Evolutionary conservation across 2,797 vertebrate genomes (phyloP), one percentile per base, ranked within the genome.

Genomic region (Cygnus olor): DNA sequence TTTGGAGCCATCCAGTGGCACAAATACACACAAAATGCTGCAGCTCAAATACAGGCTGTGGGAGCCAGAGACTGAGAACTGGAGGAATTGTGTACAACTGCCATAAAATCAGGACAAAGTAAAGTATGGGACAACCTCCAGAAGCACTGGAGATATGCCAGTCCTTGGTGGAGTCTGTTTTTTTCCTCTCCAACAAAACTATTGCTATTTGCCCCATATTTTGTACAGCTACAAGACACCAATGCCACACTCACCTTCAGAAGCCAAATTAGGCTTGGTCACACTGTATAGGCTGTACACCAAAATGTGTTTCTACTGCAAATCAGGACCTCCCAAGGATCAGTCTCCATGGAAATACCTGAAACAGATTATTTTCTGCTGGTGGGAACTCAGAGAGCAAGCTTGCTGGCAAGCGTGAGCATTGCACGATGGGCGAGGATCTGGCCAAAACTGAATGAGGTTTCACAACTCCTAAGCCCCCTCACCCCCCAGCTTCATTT

Each of bases 221-320:
- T 65, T 28, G 6, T 13, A 16, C 17, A 49, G 45, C 38, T 53
- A 6, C 20, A 22, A 14, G 40, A 58, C 20, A 34, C 34, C 51
- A 11, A 5, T 21, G 49, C 20, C 15, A 27, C 49, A 10, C 53
- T 56, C 64, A 83, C 73, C 36, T 79, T 70, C 63, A 38, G 21
- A 63, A 28, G 28, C 24, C 64, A 64, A 13, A 8, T 0, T 13
- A n/a, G 22, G 32, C 27, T 65, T 17, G 5, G 53, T 11, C 24
- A 1, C 1, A 0, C 25, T 22, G 6, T 8, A 10, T 4, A 32
- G 20, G 24, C 17, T 2, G 0, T 10, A 56, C 57, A 70, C 40
- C 58, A 66, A 89, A 80, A 54, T 2, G 6, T 14, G 12, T 14
- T 86, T 60, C 40, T 74, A 24, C 19, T 71, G 14, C 27, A 72